phyloP scores from a whole-genome alignment of 2,797 vertebrate genomes.

The Arremon aurantiirostris region DNA sequence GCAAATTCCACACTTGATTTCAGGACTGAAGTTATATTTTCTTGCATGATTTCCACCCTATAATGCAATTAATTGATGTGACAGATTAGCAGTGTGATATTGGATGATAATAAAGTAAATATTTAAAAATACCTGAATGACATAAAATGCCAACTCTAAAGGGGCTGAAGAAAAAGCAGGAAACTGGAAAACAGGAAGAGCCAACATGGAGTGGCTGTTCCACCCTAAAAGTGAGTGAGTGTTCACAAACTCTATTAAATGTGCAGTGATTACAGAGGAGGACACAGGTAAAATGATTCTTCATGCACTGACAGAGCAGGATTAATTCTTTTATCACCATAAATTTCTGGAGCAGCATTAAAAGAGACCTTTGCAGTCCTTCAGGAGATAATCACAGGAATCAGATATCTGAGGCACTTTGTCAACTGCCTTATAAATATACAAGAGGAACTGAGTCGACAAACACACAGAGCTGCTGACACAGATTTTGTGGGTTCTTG shows the following conservation, averaged over 20 bases:
- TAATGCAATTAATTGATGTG: background rate
- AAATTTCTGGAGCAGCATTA: background rate
- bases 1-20: background rate
- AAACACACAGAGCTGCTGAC: constrained; percentile 18
- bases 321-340: background rate
- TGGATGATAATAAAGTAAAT: background rate
- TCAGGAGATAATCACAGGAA: background rate
- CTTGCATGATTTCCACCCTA: background rate
- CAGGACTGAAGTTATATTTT: background rate
- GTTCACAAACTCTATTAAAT: background rate
- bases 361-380: background rate
- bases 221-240: background rate
- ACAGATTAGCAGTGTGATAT: background rate
- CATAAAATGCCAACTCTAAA: background rate
- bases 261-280: background rate
- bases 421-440: constrained; percentile 25
- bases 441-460: constrained; percentile 8
- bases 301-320: background rate
- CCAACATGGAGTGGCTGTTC: background rate
- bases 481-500: constrained; percentile 11
- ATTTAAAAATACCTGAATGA: background rate
- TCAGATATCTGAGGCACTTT: background rate
- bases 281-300: background rate
- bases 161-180: background rate
- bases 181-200: background rate